Percentiles rank a stretch among this genome's conserved stretches.
Conservation (phyloP, 2,888 invertebrate species). For the Amiota communis region DNA sequence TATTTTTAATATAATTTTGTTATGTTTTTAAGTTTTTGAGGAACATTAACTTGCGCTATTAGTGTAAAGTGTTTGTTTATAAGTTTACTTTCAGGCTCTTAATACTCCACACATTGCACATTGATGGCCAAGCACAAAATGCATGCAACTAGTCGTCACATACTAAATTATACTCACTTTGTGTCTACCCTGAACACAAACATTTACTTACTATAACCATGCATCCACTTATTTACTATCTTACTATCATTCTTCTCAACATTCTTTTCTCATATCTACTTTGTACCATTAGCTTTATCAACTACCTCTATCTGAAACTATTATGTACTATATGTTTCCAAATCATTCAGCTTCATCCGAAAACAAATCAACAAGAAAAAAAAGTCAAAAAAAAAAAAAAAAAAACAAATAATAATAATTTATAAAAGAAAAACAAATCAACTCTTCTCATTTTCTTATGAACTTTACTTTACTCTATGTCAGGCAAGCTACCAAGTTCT, state of each 20-base stretch:
- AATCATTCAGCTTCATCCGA: conserved; percentile 45
- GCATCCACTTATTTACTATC: conserved; percentile 15
- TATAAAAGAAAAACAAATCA: conserved; percentile 42
- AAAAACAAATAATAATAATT: conserved; percentile 66
- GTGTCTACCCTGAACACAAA: conserved; percentile 30
- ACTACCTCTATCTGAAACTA: conserved; percentile 33
- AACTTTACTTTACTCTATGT: conserved; percentile 33
- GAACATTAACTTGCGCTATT: neutral
- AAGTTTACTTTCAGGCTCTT: conserved; percentile 35
- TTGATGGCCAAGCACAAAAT: conserved; percentile 52
- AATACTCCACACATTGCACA: conserved; percentile 22
- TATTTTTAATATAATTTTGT: conserved; percentile 39
- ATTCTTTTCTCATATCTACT: neutral
- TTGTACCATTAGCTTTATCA: conserved; percentile 18
- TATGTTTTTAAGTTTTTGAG: conserved; percentile 28
- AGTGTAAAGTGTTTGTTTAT: conserved; percentile 30
- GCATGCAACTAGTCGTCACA: conserved; percentile 69
- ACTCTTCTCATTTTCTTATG: neutral
- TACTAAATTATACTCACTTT: conserved; percentile 49
- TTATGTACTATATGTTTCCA: conserved; percentile 35
- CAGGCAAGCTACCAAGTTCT: too few species aligned
- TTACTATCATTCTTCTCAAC: conserved; percentile 27
- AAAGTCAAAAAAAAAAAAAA: conserved; percentile 57
- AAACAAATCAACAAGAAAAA: conserved; percentile 46
- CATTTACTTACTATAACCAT: conserved; percentile 42